Conservation (phyloP, 2,888 invertebrate species). For the Notodonta dromedarius region DNA sequence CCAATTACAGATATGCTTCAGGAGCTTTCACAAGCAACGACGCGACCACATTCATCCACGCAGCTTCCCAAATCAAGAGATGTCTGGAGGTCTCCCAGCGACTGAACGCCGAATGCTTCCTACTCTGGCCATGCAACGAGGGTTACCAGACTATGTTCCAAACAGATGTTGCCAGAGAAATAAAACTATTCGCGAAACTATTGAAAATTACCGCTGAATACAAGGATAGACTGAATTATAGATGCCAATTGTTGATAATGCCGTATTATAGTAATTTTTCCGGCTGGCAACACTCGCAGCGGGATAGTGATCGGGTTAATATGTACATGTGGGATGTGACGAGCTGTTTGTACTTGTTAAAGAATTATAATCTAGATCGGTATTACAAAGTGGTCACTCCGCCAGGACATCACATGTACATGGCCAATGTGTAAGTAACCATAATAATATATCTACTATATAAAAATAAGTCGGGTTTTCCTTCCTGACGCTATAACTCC, state of each 20-base stretch:
- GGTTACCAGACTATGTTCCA: conserved; percentile 85
- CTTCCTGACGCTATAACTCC: too few relatives aligned
- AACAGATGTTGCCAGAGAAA: conserved; percentile 84
- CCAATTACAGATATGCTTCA: conserved; percentile 77
- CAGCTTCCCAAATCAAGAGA: conserved; percentile 85
- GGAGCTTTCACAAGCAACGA: conserved; percentile 86
- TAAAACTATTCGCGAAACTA: conserved; percentile 85
- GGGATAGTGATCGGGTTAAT: conserved; percentile 72
- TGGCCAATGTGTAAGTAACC: conserved; percentile 84
- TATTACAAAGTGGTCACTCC: conserved; percentile 86
- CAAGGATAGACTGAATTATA: conserved; percentile 77
- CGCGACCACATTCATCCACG: conserved; percentile 83
- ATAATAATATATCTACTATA: too few relatives aligned
- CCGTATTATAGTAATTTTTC: conserved; percentile 56
- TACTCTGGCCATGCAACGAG: conserved; percentile 86
- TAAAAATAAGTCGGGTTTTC: too few relatives aligned
- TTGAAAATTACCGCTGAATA: conserved; percentile 86
- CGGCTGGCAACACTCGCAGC: conserved; percentile 47
- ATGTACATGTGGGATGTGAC: conserved; percentile 86
- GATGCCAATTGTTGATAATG: conserved; percentile 85
- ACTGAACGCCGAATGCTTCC: conserved; percentile 85
- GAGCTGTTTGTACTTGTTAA: conserved; percentile 86
- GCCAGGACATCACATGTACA: conserved; percentile 85
- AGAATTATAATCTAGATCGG: conserved; percentile 84
- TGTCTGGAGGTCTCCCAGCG: conserved; percentile 85